phyloP scores from a whole-genome alignment of 2,888 invertebrate species.

The Drosophila infuscata region DNA sequence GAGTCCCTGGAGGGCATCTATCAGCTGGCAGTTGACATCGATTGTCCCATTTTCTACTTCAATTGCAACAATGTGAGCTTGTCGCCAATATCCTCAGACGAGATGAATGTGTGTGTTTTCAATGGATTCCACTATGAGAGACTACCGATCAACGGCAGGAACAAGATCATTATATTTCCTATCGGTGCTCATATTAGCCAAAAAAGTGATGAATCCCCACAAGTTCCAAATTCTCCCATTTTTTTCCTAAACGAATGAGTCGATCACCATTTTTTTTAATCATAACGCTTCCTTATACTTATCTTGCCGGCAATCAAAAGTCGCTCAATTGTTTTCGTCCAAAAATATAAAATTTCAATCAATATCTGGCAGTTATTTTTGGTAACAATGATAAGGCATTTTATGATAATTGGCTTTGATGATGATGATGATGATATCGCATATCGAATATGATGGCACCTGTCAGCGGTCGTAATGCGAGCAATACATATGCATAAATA shows the following conservation, averaged over 20 bases:
- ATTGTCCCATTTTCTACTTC: slow-evolving; percentile 37
- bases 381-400: slow-evolving; percentile 43
- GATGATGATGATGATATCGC: slow-evolving; percentile 44
- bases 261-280: not conserved
- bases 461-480: slow-evolving; percentile 64
- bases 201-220: not conserved
- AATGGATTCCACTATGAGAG: slow-evolving; percentile 57
- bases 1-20: slow-evolving; percentile 46
- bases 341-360: slow-evolving; percentile 48
- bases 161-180: slow-evolving; percentile 57
- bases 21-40: slow-evolving; percentile 44
- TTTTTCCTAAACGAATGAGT: slow-evolving; percentile 34
- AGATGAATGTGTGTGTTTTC: not conserved
- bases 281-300: slow-evolving; percentile 31
- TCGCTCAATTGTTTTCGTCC: slow-evolving; percentile 26
- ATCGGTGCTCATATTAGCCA: slow-evolving; percentile 17
- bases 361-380: slow-evolving; percentile 59
- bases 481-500: slow-evolving; percentile 35
- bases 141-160: slow-evolving; percentile 19
- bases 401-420: slow-evolving; percentile 66
- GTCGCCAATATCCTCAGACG: slow-evolving; percentile 22
- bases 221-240: slow-evolving; percentile 26
- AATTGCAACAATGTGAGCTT: slow-evolving; percentile 53
- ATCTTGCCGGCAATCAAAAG: slow-evolving; percentile 24
- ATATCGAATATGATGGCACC: slow-evolving; percentile 67